Conservation (phyloP, 2,888 invertebrate species). For the Stegana nigrithorax region DNA sequence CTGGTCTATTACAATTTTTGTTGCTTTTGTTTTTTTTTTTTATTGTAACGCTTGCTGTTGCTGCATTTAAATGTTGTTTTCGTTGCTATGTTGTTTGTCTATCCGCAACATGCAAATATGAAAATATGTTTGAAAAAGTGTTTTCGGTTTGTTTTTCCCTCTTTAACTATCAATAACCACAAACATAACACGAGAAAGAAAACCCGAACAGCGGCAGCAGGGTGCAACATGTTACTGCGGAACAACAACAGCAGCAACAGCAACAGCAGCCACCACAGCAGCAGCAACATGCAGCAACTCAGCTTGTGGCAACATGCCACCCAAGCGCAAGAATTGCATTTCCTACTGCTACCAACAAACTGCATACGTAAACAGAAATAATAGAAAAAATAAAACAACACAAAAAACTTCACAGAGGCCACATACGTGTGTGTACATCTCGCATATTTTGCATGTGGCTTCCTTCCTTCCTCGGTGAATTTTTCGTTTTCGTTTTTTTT, state of each 20-base stretch:
- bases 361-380: too few relatives aligned
- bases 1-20: slow-evolving; percentile 3
- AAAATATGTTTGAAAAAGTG: slow-evolving; percentile 8
- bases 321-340: slow-evolving; percentile 37
- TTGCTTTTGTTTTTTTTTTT: slow-evolving; percentile 2
- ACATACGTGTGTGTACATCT: too few relatives aligned
- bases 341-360: slow-evolving; percentile 20
- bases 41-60: not conserved
- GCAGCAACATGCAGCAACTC: slow-evolving; percentile 17
- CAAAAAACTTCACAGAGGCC: not conserved
- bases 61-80: not conserved
- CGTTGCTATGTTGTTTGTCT: not conserved
- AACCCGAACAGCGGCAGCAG: not conserved
- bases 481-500: slow-evolving; percentile 30
- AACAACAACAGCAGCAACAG: not conserved
- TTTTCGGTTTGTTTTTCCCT: not conserved
- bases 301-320: slow-evolving; percentile 24
- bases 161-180: not conserved
- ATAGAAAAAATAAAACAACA: too few relatives aligned
- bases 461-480: slow-evolving; percentile 40
- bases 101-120: slow-evolving; percentile 20
- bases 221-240: slow-evolving; percentile 11
- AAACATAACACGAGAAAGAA: not conserved
- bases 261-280: not conserved
- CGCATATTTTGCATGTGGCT: slow-evolving; percentile 47